phyloP scores from a whole-genome alignment of 2,797 vertebrate species.

The Oophaga sylvatica region DNA sequence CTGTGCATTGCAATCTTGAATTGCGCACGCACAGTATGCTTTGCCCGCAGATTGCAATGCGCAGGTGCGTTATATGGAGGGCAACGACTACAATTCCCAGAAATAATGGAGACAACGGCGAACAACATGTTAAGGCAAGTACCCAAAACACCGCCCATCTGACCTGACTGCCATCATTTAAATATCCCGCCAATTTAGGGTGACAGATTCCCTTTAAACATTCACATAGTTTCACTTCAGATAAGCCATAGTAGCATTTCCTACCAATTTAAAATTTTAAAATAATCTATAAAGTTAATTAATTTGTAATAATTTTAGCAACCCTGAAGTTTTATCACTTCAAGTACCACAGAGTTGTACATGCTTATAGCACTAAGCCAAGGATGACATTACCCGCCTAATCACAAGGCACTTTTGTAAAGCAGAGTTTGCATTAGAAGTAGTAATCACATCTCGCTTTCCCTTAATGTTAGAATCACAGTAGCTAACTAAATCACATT shows the following conservation, averaged over 20 bases:
- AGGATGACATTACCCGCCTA: background rate
- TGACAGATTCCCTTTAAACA: too few species aligned
- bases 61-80: too few species aligned
- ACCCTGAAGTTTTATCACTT: background rate
- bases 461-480: constrained; percentile 25
- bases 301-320: constrained; percentile 12
- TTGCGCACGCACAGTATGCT: too few species aligned
- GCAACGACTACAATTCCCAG: too few species aligned
- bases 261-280: background rate
- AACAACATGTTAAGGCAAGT: too few species aligned
- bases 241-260: background rate
- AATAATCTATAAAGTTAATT: background rate
- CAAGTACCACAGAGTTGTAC: background rate
- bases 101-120: too few species aligned
- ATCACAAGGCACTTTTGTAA: constrained; percentile 5
- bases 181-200: too few species aligned
- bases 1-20: too few species aligned
- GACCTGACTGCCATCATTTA: too few species aligned
- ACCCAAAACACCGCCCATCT: too few species aligned
- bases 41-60: too few species aligned
- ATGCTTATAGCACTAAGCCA: constrained; percentile 13
- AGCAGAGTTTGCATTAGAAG: constrained; percentile 19
- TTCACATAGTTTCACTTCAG: too few species aligned
- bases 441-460: constrained; percentile 27
- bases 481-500: constrained; percentile 26